Evolutionary conservation across 2,888 invertebrate species (phyloP).

Genomic region (Germaria angustata): DNA sequence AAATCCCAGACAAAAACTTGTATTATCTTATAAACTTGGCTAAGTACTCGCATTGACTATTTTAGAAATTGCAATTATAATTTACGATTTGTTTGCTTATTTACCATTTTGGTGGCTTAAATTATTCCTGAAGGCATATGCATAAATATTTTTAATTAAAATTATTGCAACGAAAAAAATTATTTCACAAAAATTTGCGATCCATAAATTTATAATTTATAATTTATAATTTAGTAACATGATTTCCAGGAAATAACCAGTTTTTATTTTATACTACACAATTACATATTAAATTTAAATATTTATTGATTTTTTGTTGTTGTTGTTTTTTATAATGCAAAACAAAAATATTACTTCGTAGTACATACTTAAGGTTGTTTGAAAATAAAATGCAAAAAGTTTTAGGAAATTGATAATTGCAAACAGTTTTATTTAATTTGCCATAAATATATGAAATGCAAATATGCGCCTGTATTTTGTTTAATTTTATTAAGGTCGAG

Average conservation of each 20-base stretch:
- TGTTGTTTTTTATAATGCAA: too few relatives aligned
- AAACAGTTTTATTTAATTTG: too few relatives aligned
- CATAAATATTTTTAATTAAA: slow-evolving; percentile 21
- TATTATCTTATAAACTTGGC: neutral
- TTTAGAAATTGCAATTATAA: neutral
- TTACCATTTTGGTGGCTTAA: neutral
- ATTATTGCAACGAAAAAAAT: too few relatives aligned
- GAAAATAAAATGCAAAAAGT: neutral
- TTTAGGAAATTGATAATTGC: neutral
- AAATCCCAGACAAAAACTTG: neutral
- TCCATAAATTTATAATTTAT: neutral
- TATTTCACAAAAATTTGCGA: too few relatives aligned
- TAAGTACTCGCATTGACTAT: neutral
- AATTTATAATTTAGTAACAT: neutral
- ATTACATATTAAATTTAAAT: slow-evolving; percentile 17
- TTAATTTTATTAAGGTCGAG: too few relatives aligned
- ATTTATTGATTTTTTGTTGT: slow-evolving; percentile 12
- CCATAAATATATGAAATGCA: too few relatives aligned
- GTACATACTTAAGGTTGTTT: neutral
- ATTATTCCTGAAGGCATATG: neutral
- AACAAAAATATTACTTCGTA: neutral
- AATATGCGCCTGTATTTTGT: too few relatives aligned
- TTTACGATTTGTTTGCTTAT: neutral
- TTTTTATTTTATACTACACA: neutral
- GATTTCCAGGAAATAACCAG: slow-evolving; percentile 14